Evolutionary conservation across 2,888 invertebrate species (phyloP).

Genomic region (Hoplodrina ambigua): DNA sequence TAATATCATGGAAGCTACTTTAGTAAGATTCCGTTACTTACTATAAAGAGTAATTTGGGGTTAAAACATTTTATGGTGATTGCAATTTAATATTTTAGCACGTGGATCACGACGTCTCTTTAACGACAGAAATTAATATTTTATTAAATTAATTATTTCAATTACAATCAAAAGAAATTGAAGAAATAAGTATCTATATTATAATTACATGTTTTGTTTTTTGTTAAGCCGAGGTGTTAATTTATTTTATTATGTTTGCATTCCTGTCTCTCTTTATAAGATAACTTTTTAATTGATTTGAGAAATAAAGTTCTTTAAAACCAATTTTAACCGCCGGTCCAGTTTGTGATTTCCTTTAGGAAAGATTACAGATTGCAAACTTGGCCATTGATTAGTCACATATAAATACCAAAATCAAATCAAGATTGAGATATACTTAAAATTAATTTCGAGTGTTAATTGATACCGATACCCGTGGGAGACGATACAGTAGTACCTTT

Average conservation of each 20-base stretch:
- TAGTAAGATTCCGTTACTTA: slow-evolving; percentile 16
- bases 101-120: background rate
- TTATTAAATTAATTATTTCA: too few species aligned
- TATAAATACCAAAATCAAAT: background rate
- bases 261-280: too few species aligned
- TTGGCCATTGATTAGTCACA: background rate
- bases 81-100: slow-evolving; percentile 12
- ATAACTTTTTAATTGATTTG: too few species aligned
- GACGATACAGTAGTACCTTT: background rate
- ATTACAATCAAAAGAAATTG: too few species aligned
- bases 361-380: background rate
- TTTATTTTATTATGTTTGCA: too few species aligned
- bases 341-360: background rate
- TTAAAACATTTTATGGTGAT: slow-evolving; percentile 12
- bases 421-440: background rate
- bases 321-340: too few species aligned
- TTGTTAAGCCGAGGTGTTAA: too few species aligned
- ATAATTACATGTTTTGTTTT: too few species aligned
- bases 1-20: slow-evolving; percentile 13
- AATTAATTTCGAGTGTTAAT: background rate
- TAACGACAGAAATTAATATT: background rate
- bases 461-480: background rate
- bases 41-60: slow-evolving; percentile 3
- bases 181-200: too few species aligned
- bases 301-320: too few species aligned